phyloP scores from a whole-genome alignment of 2,888 invertebrate genomes.

The Zele albiditarsus region DNA sequence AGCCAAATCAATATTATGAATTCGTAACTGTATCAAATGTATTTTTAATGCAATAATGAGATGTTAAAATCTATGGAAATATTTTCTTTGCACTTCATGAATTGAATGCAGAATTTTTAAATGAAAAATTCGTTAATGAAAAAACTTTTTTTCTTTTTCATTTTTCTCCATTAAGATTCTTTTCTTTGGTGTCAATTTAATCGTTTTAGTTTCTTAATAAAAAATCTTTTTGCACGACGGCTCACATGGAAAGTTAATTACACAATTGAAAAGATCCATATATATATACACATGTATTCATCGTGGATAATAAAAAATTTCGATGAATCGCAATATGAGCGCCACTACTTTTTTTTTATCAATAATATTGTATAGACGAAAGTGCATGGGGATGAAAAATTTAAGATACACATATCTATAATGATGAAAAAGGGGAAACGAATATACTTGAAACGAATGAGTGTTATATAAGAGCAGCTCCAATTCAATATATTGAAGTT shows the following conservation, averaged over 20 bases:
- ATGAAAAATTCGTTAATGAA: neutral
- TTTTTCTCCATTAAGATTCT: neutral
- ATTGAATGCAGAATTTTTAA: neutral
- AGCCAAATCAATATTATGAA: slow-evolving; percentile 11
- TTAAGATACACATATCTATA: too few relatives aligned
- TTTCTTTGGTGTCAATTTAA: neutral
- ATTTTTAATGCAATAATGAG: slow-evolving; percentile 1
- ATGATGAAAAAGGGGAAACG: too few relatives aligned
- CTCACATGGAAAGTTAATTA: neutral
- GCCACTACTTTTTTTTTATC: too few relatives aligned
- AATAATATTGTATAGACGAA: too few relatives aligned
- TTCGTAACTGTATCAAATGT: neutral
- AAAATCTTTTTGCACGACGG: neutral
- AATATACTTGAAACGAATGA: too few relatives aligned
- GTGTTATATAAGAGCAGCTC: too few relatives aligned
- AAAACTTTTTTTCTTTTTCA: neutral
- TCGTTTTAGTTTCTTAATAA: neutral
- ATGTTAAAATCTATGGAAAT: neutral
- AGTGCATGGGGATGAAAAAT: too few relatives aligned
- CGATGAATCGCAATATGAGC: too few relatives aligned
- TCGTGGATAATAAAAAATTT: too few relatives aligned
- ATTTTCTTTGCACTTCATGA: neutral
- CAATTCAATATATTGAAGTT: too few relatives aligned
- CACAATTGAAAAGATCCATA: neutral
- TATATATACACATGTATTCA: too few relatives aligned